Evolutionary conservation across 2,797 vertebrate genomes (phyloP).

Genomic region (Channallabes apus): DNA sequence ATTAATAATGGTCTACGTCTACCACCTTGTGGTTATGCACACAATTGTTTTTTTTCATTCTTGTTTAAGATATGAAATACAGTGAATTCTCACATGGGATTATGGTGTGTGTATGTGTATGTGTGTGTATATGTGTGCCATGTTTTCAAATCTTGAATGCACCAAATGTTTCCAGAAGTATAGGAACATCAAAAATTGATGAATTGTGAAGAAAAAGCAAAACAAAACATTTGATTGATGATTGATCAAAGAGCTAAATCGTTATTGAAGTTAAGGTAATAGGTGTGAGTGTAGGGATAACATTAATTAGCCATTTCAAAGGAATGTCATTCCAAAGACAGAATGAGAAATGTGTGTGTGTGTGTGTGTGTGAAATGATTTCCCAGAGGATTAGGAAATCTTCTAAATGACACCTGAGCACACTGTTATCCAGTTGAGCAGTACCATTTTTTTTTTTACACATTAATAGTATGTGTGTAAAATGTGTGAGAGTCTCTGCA

Average conservation of each 20-base stretch:
- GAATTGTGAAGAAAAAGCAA: neutral
- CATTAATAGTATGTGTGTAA: too few relatives aligned
- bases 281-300: neutral
- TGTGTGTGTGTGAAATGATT: conserved; percentile 7
- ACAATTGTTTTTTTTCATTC: neutral
- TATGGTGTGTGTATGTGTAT: neutral
- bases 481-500: too few relatives aligned
- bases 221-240: neutral
- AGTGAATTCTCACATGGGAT: neutral
- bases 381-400: neutral
- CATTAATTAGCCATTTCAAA: neutral
- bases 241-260: neutral
- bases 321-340: neutral
- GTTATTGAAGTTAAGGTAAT: neutral
- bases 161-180: neutral
- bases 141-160: neutral
- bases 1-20: conserved; percentile 56
- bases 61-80: neutral
- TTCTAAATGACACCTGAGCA: neutral
- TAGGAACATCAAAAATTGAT: neutral
- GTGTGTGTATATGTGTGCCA: neutral
- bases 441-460: too few relatives aligned
- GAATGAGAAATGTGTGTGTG: neutral
- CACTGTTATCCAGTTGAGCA: neutral
- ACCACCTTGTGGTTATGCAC: conserved; percentile 72